Base-by-base conservation (phyloP, 2,797 vertebrate genomes). In the Apodemus agrarius region DNA sequence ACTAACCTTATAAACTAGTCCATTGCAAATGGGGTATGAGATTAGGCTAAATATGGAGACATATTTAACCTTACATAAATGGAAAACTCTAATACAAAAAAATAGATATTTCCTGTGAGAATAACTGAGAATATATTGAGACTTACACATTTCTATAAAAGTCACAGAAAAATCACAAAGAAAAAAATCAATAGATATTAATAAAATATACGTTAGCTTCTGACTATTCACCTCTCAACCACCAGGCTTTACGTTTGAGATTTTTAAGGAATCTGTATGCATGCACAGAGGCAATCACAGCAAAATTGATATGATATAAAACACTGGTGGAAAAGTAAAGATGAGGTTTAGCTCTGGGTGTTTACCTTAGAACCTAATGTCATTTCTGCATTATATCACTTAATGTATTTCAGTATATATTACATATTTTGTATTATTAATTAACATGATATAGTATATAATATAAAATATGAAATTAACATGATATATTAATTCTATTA, bases 1-100 rank as follows among this genome's bases (percentile, higher is more conserved):
- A 78, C 4, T 93, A 34, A 74, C 76, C 85, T 46, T 26, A 6
- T 9, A 85, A 89, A 90, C 13, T 54, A 91, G 61, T 91, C 54
- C 69, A 69, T 83, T 97, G 80, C 52, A 94, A 97, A 88, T 84
- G 26, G 21, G 57, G 54, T 78, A 74, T 67, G 81, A 72, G 91
- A 83, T 69, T 91, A 40, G 24, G 75, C 3, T 69, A 63, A 78
- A 24, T 34, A 2, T 75, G 13, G 49, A 34, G 16, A 94, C 17
- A 74, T 26, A 61, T 75, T 91, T 82, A 85, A 78, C 72, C 65
- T 92, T 59, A 85, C 2, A 78, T 75, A 97, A 84, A 67, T 22
- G 90, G 87, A 14, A 93, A 72, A 65, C 74, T 52, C 7, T 65
- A 95, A 83, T 88, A 74, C 34, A 89, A 78, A 76, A 81, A 81